Evolutionary conservation across 2,888 invertebrate genomes (phyloP).

Genomic region (Polydesmus complanatus): DNA sequence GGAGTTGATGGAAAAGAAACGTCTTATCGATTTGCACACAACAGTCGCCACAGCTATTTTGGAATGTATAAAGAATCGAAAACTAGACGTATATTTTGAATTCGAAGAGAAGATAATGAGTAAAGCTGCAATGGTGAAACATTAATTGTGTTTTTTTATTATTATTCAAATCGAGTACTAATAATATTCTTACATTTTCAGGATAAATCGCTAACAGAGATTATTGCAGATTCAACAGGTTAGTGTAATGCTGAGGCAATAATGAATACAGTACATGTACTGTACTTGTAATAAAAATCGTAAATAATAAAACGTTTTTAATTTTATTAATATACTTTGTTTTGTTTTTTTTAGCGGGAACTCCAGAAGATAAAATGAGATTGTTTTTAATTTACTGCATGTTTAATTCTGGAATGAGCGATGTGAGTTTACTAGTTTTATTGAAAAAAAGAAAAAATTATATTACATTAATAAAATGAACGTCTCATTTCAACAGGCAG

Average conservation of each 20-base stretch:
- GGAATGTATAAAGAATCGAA: conserved; percentile 50
- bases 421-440: too few relatives aligned
- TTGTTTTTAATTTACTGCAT: conserved; percentile 85
- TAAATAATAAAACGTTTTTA: background rate
- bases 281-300: background rate
- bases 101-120: conserved; percentile 94
- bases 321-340: background rate
- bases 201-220: conserved; percentile 73
- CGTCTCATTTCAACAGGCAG: conserved; percentile 38
- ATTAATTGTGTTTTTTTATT: background rate
- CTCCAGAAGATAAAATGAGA: conserved; percentile 80
- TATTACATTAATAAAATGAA: background rate
- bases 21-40: conserved; percentile 96
- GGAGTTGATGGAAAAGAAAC: conserved; percentile 89
- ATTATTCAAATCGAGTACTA: background rate
- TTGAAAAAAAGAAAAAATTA: conserved; percentile 9
- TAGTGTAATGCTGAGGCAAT: too few relatives aligned
- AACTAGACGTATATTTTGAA: conserved; percentile 93
- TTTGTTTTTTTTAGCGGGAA: conserved; percentile 48
- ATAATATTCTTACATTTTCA: conserved; percentile 15
- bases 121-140: conserved; percentile 30
- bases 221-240: conserved; percentile 63
- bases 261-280: too few relatives aligned
- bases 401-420: conserved; percentile 63
- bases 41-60: conserved; percentile 73